A percentile compares a stretch with the other conserved stretches of the same genome.
Evolutionary conservation across 2,888 invertebrate genomes (phyloP).

Genomic region (Adelognathus sp.): DNA sequence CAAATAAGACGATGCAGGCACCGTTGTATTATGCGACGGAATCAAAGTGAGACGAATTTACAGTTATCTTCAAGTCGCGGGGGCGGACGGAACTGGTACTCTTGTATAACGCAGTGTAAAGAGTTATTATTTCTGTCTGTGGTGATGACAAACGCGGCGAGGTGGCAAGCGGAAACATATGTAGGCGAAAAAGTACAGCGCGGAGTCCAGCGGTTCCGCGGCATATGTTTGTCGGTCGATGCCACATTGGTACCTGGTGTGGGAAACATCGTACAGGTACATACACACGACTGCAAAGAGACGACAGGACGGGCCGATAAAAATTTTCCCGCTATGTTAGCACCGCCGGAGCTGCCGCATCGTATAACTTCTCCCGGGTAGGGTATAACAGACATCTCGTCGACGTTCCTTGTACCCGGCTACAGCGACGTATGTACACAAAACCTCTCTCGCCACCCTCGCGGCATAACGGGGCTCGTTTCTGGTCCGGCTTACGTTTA

Average conservation of each 20-base stretch:
- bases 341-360: neutral
- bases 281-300: neutral
- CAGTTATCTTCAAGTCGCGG: neutral
- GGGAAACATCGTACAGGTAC: slow-evolving; percentile 2
- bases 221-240: neutral
- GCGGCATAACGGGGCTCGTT: neutral
- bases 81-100: neutral
- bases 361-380: slow-evolving; percentile 2
- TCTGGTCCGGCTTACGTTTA: slow-evolving; percentile 50
- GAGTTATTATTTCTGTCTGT: slow-evolving; percentile 7
- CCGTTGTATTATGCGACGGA: too few species aligned
- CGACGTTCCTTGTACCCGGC: neutral
- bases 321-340: slow-evolving; percentile 5
- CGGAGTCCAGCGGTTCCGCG: neutral
- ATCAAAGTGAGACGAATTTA: neutral
- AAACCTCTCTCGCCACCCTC: neutral
- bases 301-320: slow-evolving; percentile 5
- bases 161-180: neutral
- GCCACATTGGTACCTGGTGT: neutral
- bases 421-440: neutral
- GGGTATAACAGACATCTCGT: neutral
- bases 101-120: neutral
- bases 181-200: neutral
- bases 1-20: too few species aligned
- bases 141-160: slow-evolving; percentile 18